Conservation (phyloP, 2,797 vertebrate species). For the Momotus momota region DNA sequence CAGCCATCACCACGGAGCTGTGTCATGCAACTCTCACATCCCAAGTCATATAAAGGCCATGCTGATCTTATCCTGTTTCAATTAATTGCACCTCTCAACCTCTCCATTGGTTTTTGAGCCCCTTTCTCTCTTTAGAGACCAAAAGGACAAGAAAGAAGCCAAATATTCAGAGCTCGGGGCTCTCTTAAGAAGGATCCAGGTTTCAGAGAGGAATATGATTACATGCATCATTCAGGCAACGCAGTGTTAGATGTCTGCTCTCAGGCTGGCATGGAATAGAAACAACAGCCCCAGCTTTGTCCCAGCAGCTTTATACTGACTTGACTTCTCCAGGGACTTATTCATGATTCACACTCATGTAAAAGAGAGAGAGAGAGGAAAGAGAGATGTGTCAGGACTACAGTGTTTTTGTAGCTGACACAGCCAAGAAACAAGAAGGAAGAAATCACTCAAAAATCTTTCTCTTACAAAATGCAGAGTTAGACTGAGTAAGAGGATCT, state of each 20-base stretch:
- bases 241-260: neutral
- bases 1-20: neutral
- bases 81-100: neutral
- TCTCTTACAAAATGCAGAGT: neutral
- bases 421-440: neutral
- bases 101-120: neutral
- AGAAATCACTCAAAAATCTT: conserved; percentile 12
- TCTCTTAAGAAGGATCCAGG: neutral
- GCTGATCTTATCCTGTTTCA: neutral
- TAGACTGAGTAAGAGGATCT: conserved; percentile 14
- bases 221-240: neutral
- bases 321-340: neutral
- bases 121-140: neutral
- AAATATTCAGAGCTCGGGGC: neutral
- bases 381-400: neutral
- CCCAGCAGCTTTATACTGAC: neutral
- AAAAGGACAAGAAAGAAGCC: neutral
- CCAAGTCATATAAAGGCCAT: neutral
- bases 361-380: neutral
- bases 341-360: neutral
- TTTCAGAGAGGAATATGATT: neutral
- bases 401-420: neutral
- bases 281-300: neutral
- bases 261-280: neutral
- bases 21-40: neutral